A percentile compares a stretch with the other conserved stretches of the same genome.
phyloP scores from a whole-genome alignment of 92 coral and sea anemone genomes.

The Anthopleura xanthogrammica region DNA sequence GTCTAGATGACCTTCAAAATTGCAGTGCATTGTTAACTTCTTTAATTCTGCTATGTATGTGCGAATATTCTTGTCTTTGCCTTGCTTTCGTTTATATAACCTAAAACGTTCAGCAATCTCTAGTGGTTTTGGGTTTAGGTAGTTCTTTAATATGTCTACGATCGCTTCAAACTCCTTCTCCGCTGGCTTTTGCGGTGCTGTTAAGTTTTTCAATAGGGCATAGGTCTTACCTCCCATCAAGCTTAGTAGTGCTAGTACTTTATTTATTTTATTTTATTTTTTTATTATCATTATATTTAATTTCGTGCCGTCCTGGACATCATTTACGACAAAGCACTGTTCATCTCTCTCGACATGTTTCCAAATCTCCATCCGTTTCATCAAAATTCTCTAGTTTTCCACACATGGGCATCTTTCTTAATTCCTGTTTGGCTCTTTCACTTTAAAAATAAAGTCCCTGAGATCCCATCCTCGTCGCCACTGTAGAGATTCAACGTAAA shows the following conservation, averaged over 20 bases:
- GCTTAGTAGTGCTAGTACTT: not conserved
- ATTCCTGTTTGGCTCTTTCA: not conserved
- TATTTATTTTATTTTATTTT: too few species aligned
- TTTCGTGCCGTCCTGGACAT: not conserved
- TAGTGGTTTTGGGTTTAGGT: slow-evolving; percentile 42
- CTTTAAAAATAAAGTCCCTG: not conserved
- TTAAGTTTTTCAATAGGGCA: slow-evolving; percentile 20
- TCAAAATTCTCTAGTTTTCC: not conserved
- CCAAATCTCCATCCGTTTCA: not conserved
- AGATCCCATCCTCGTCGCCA: not conserved
- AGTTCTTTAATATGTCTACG: slow-evolving; percentile 23
- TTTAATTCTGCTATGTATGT: not conserved
- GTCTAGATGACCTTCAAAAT: too few species aligned
- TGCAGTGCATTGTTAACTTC: not conserved
- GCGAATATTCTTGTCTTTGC: not conserved
- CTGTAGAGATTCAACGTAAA: not conserved
- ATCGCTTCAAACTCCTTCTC: slow-evolving; percentile 21
- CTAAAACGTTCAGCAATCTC: slow-evolving; percentile 38
- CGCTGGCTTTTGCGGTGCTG: slow-evolving; percentile 33
- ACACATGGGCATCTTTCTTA: not conserved
- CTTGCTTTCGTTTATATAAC: slow-evolving; percentile 15
- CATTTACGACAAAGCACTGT: not conserved
- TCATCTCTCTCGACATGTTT: not conserved
- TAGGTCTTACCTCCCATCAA: slow-evolving; percentile 30
- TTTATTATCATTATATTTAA: too few species aligned